These are phyloP conservation scores for Columba janthina DNA, from an alignment of 2,113 vertebrate species.

Conservation along the genomic window DNA sequence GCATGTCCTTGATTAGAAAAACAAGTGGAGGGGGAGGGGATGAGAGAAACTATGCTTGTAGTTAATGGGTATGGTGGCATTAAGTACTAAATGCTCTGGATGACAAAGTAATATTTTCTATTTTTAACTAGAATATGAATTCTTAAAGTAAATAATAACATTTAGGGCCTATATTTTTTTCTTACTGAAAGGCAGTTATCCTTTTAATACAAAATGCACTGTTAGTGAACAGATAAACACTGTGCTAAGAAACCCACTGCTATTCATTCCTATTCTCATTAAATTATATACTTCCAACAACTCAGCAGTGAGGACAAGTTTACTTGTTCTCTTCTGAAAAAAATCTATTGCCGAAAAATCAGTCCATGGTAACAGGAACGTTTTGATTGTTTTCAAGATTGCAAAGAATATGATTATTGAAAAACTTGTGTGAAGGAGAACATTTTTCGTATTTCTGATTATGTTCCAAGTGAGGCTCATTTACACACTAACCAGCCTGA, in stretches of 20 bases:
- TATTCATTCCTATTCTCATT: conserved; percentile 41
- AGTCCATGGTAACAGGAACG: not conserved
- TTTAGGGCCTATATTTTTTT: not conserved
- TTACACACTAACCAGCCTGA: not conserved
- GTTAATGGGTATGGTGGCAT: conserved; percentile 14
- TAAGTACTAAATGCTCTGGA: conserved; percentile 29
- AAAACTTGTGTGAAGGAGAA: not conserved
- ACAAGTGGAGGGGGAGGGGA: conserved; percentile 21
- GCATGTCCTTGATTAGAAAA: conserved; percentile 78
- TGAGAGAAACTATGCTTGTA: not conserved
- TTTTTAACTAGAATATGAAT: conserved; percentile 57
- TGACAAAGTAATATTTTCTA: not conserved
- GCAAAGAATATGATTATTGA: not conserved
- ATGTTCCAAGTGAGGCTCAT: not conserved
- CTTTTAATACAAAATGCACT: conserved; percentile 27
- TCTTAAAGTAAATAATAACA: conserved; percentile 56
- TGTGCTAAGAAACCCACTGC: conserved; percentile 3
- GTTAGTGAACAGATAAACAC: conserved; percentile 27
- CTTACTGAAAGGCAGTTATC: not conserved
- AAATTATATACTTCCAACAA: conserved; percentile 43
- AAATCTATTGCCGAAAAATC: conserved; percentile 3
- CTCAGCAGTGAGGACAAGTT: not conserved
- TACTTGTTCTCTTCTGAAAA: not conserved
- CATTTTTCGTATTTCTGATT: not conserved
- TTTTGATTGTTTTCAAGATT: not conserved